Evolutionary conservation across 2,113 vertebrate species (phyloP), one percentile per base, ranked within the genome.

Genomic region (Scolopax mira): DNA sequence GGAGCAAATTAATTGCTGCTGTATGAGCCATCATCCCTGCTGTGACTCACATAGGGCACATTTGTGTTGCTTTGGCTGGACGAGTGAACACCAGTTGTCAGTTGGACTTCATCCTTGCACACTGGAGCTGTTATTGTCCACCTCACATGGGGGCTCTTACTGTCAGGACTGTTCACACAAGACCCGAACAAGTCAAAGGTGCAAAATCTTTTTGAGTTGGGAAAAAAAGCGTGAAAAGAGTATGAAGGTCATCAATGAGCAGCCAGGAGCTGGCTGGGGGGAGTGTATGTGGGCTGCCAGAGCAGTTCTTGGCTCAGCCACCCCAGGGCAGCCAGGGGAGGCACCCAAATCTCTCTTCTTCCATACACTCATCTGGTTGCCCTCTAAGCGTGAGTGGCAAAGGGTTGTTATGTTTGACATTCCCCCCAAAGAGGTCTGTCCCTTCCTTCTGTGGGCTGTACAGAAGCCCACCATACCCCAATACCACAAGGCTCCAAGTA

Each of bases 1-100:
- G 84, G 44, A 93, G 80, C 61, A 96, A 96, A 97, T 86, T 86
- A 93, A 93, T 82, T 78, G 85, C 90, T 88, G 83, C 79, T 88
- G 46, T 81, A 89, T 17, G 14, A 81, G 14, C 79, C 86, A 89
- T 67, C 57, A 74, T 28, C 67, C 79, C 64, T 90, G 87, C 79
- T 84, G 79, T 70, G 88, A 84, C 88, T 96, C 94, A 87, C 44
- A 41, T 0, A 79, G 81, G 81, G 49, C 64, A 90, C 58, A 41
- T 62, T 97, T 5, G 4, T 80, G 48, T 35, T 79, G 54, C 73
- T 41, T 93, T 95, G 89, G 78, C 90, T 93, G 66, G 22, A 88
- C 62, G 65, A 95, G 41, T 4, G 55, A 71, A 18, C 48, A 65
- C 74, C 57, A 48, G 58, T 41, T 94, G 93, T 86, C 94, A 95